Conservation (phyloP, 2,888 invertebrate genomes). For the Pollenia griseotomentosa region DNA sequence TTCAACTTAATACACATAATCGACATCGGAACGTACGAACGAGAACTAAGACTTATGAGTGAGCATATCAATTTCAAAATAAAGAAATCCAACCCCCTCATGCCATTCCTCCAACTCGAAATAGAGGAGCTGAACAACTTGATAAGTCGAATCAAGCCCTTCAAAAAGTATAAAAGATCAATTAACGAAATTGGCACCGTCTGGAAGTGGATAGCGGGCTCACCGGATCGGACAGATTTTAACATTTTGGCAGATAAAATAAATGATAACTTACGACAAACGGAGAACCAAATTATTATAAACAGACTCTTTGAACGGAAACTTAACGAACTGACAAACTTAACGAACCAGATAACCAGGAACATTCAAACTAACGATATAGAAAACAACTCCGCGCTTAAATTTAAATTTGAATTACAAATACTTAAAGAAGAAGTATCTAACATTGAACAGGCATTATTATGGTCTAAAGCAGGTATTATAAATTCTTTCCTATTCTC, state of each 20-base stretch:
- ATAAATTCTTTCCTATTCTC: constrained; percentile 5
- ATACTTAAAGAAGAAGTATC: constrained; percentile 9
- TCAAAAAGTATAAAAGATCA: constrained; percentile 12
- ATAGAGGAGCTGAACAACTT: background rate
- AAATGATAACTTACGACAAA: constrained; percentile 13
- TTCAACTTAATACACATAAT: constrained; percentile 7
- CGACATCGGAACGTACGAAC: constrained; percentile 20
- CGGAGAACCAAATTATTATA: constrained; percentile 3
- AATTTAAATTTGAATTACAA: constrained; percentile 3
- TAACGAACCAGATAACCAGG: background rate
- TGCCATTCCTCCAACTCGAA: constrained; percentile 24
- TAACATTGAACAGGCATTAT: constrained; percentile 9
- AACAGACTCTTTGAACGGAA: constrained; percentile 23
- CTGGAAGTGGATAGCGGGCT: constrained; percentile 6
- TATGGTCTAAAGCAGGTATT: background rate
- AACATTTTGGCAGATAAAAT: constrained; percentile 27
- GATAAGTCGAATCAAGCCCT: background rate
- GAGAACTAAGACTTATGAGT: constrained; percentile 2
- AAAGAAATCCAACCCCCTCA: constrained; percentile 7
- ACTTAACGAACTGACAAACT: background rate
- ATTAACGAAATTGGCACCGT: constrained; percentile 30
- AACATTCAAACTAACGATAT: background rate
- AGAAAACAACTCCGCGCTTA: no score
- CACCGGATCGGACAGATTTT: constrained; percentile 5
- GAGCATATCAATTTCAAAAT: background rate